These are phyloP conservation scores for Sebastes vulpes DNA, from an alignment of 2,797 vertebrate species.

Conservation along the genomic window DNA sequence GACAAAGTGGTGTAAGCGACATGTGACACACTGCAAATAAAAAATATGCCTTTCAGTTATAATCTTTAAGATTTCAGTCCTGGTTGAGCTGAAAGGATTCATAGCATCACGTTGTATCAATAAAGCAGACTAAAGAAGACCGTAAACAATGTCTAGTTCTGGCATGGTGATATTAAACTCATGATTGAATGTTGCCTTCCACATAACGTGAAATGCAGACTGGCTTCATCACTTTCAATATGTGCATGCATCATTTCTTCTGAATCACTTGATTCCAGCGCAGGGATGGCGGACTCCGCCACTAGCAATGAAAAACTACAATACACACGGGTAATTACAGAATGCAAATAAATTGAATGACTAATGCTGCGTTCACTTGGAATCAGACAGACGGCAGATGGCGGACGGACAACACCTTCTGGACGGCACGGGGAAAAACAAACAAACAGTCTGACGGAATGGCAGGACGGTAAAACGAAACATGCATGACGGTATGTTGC, in stretches of 20 bases:
- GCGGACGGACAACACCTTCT: no score
- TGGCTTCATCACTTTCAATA: neutral
- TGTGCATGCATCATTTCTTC: neutral
- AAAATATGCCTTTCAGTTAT: neutral
- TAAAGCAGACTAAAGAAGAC: neutral
- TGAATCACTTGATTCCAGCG: neutral
- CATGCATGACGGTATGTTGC: no score
- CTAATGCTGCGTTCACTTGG: neutral
- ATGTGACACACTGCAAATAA: neutral
- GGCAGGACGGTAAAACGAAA: no score
- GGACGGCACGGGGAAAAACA: neutral
- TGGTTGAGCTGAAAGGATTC: conserved; percentile 2
- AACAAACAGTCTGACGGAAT: neutral
- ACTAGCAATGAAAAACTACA: neutral
- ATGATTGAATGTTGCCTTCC: neutral
- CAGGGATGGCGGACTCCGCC: neutral
- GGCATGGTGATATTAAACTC: neutral
- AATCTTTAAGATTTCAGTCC: neutral
- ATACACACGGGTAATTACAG: neutral
- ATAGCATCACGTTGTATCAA: neutral
- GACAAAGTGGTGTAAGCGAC: neutral
- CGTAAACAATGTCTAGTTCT: neutral
- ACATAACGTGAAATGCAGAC: neutral
- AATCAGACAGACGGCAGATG: no score
- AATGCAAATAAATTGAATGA: neutral